Evolutionary conservation across 2,797 vertebrate genomes (phyloP), one percentile per base, ranked within the genome.

Genomic region (Loriculus beryllinus): DNA sequence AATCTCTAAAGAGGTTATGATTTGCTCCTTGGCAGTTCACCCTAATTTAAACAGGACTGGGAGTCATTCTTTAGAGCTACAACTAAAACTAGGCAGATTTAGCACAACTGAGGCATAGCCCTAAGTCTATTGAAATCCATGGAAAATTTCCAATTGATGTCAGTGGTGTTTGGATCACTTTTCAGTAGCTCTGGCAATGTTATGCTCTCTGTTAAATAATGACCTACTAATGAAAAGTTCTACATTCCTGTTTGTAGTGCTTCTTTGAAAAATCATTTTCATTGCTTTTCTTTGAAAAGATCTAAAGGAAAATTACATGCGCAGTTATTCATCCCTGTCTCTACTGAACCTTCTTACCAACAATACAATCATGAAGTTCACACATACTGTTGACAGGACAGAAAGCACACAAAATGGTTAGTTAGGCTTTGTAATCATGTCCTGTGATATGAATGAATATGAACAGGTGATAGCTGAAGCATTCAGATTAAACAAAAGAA

Each of bases 401-500:
- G 31, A 63, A 29, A 14, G 43, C 26, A 23, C 43, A 35, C 18
- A 5, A 22, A 68, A 7, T 21, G 29, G 1, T 49, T 52, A n/a
- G 1, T 47, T 52, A n/a, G 57, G 25, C 22, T 91, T 91, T 85
- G 39, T 45, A 14, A 52, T n/a, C 17, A 0, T 0, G 0, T 60
- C 70, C 67, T 59, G 64, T 7, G 52, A 11, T 14, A 72, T 14
- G 69, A 71, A 8, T 40, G 63, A 72, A 10, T 62, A 20, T n/a
- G 52, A 54, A 22, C 82, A 69, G 48, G 63, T 49, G 54, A 29
- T 28, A 90, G 47, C 54, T 28, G 4, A 74, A 49, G 15, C 48
- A 21, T 74, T 82, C 57, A 21, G 26, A 75, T 80, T 21, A 77
- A 84, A 77, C 75, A 88, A 42, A 86, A 84, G 22, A 35, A 78